A percentile compares a stretch with the other conserved stretches of the same genome.
phyloP scores from a whole-genome alignment of 2,113 vertebrate species.

The Sinocyclocheilus anophthalmus region DNA sequence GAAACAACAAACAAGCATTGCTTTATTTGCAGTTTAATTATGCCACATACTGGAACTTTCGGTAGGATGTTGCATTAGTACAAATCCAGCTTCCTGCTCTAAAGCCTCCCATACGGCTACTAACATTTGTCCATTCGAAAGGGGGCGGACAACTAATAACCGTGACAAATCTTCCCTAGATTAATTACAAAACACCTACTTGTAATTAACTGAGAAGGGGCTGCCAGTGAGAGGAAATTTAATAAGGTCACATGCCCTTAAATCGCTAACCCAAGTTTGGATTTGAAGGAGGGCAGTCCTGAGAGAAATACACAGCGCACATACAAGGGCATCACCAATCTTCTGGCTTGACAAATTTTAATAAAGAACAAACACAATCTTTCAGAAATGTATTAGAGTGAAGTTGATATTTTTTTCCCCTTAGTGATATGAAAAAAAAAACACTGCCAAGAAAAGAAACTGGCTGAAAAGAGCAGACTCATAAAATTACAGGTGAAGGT shows the following conservation, averaged over 20 bases:
- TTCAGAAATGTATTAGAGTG: background rate
- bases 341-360: background rate
- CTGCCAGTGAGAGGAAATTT: conserved; percentile 21
- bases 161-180: conserved; percentile 51
- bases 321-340: background rate
- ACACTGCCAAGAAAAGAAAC: background rate
- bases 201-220: conserved; percentile 49
- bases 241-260: conserved; percentile 33
- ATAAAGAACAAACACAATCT: background rate
- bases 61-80: background rate
- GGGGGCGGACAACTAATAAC: conserved; percentile 44
- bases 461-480: background rate
- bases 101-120: conserved; percentile 22
- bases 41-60: background rate
- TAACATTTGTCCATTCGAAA: conserved; percentile 8
- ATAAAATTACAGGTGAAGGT: conserved; percentile 12
- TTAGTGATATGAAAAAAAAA: background rate
- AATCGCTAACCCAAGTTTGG: background rate
- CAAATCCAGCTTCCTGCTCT: conserved; percentile 1
- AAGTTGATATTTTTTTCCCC: background rate
- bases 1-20: conserved; percentile 5
- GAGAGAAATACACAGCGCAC: background rate
- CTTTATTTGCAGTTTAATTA: conserved; percentile 17
- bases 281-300: background rate
- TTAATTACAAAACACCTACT: conserved; percentile 58